These are phyloP conservation scores for Hydrophis major DNA, from an alignment of 2,797 vertebrate species.

Conservation along the genomic window DNA sequence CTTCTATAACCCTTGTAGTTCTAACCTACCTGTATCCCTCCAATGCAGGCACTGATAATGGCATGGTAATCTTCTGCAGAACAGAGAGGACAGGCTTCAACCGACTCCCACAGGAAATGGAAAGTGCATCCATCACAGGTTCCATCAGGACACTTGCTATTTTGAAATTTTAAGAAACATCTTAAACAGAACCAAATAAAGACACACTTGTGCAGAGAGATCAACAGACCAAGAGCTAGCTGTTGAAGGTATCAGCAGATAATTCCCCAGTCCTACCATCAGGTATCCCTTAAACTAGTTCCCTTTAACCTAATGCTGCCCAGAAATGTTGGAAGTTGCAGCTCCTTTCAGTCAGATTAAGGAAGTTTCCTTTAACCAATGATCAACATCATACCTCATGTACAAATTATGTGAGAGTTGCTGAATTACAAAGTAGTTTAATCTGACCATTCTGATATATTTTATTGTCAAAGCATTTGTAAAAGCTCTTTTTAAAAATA, in stretches of 20 bases:
- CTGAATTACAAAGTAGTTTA: neutral
- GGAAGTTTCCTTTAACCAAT: neutral
- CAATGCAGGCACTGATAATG: constrained; percentile 84
- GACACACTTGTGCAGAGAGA: neutral
- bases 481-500: neutral
- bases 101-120: constrained; percentile 89
- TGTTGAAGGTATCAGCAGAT: neutral
- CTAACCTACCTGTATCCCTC: constrained; percentile 84
- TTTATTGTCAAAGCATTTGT: neutral
- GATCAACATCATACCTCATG: neutral
- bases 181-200: neutral
- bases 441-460: neutral
- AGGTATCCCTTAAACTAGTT: neutral
- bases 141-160: constrained; percentile 87
- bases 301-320: neutral
- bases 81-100: constrained; percentile 87
- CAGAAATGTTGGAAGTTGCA: neutral
- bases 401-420: neutral
- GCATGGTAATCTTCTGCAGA: constrained; percentile 82
- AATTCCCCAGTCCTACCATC: neutral
- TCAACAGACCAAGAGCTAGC: neutral
- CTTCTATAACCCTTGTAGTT: neutral
- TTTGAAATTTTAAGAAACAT: constrained; percentile 21
- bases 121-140: constrained; percentile 94
- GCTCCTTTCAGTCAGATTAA: neutral